Base-by-base conservation (phyloP, 2,888 invertebrate genomes). In the Cyclophora albipunctata region DNA sequence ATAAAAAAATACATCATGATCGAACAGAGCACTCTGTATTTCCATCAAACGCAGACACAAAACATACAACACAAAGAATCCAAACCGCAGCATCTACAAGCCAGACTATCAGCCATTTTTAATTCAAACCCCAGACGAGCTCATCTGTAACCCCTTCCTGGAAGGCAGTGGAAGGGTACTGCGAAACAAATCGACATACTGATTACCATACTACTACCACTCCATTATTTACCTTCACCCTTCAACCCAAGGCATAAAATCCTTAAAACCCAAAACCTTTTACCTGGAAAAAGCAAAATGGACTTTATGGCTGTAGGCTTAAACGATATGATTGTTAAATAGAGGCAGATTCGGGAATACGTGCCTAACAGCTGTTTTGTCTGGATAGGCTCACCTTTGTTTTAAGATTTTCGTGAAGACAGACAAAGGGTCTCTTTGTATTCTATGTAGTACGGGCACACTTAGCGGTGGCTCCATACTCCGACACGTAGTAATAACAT, bases 351-450 rank as follows among this genome's bases (percentile, higher is more conserved):
- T 50, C 54, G 53, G 57, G 49, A 52, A 45, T 77, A 78, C 81
- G 82, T 82, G 82, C 70, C 67, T 69, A 81, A 83, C 80, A 81
- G 79, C 78, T 80, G 81, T 82, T 80, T 73, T 73, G 75, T 77
- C 73, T 75, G 73, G 58, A 55, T 58, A 61, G 60, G 57, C 50
- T 45, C 41, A 54, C 58, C 69, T 78, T 82, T 81, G 78, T 81
- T 77, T 75, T 63, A 69, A 63, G 69, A 69, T 72, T 78, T 75
- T 70, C 64, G 68, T 60, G 69, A 72, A 70, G 71, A 68, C 68
- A 62, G 55, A 71, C 63, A 72, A 68, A 71, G 66, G 67, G 60
- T 52, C 51, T 61, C 59, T 55, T 55, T 46, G 51, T 54, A 56
- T 1, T 20, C 5, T 61, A 55, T 60, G 59, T 59, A 54, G 55